Percentiles rank a stretch among this genome's conserved stretches.
phyloP scores from a whole-genome alignment of 2,888 invertebrate genomes.

The Macrophya annulata region DNA sequence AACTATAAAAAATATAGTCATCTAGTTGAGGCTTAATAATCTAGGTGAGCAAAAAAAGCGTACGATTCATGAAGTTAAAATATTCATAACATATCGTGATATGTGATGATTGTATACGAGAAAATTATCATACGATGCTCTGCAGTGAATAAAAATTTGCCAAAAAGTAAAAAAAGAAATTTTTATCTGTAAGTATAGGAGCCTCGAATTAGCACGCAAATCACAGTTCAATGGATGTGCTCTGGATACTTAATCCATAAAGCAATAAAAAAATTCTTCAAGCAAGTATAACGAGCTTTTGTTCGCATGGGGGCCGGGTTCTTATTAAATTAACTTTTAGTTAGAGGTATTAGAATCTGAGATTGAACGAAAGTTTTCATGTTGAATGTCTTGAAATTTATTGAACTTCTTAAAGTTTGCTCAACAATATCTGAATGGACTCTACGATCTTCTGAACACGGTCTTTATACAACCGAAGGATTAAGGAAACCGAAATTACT shows the following conservation, averaged over 20 bases:
- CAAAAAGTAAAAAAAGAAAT: background rate
- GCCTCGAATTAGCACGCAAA: background rate
- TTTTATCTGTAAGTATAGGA: background rate
- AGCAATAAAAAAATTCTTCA: background rate
- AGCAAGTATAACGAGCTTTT: background rate
- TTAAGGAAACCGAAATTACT: conserved; percentile 64
- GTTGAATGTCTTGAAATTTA: conserved; percentile 37
- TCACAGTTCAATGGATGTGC: background rate
- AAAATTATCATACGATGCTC: no score
- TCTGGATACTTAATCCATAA: background rate
- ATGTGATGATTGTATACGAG: no score
- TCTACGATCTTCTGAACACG: background rate
- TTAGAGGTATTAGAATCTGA: conserved; percentile 6
- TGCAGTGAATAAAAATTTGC: background rate
- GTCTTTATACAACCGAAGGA: conserved; percentile 7
- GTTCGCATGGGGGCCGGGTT: background rate
- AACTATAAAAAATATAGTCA: background rate
- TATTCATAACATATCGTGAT: no score
- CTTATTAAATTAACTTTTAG: conserved; percentile 27
- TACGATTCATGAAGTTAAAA: no score
- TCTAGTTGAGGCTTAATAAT: background rate
- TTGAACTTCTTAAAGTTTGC: conserved; percentile 49
- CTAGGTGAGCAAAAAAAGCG: no score
- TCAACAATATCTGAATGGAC: conserved; percentile 27
- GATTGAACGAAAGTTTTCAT: conserved; percentile 7